Percentiles rank a stretch among this genome's conserved stretches.
Evolutionary conservation across 2,797 vertebrate species (phyloP).

Genomic region (Rhinogobio ventralis): DNA sequence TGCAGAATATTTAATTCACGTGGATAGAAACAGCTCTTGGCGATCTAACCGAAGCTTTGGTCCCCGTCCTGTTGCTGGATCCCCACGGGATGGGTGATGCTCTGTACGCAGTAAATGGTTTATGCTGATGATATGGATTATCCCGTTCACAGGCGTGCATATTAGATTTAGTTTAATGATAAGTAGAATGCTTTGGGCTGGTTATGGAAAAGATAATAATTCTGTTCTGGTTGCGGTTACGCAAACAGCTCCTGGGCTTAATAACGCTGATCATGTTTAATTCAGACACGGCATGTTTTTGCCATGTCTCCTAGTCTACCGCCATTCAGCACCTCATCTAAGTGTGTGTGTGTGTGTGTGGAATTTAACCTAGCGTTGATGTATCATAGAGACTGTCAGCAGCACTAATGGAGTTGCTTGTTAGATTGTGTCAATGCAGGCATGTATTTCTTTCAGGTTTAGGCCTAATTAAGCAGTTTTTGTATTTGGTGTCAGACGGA

Average conservation of each 20-base stretch:
- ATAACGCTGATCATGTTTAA: constrained; percentile 57
- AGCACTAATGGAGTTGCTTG: constrained; percentile 15
- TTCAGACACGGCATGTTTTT: constrained; percentile 41
- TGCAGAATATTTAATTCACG: constrained; percentile 2
- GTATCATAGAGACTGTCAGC: not conserved
- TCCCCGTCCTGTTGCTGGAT: not conserved
- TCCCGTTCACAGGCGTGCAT: not conserved
- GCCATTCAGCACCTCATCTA: not conserved
- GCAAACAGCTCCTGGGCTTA: constrained; percentile 46
- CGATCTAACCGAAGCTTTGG: not conserved
- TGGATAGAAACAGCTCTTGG: not conserved
- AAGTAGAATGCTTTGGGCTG: constrained; percentile 20
- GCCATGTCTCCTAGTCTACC: constrained; percentile 27
- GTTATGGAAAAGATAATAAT: constrained; percentile 15
- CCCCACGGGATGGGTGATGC: not conserved
- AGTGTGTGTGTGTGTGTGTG: not conserved
- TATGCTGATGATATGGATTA: constrained; percentile 28
- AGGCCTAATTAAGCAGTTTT: constrained; percentile 25
- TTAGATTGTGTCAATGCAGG: not conserved
- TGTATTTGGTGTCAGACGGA: not conserved
- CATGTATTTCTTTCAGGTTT: constrained; percentile 2
- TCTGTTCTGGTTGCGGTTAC: constrained; percentile 30
- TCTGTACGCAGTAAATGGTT: not conserved
- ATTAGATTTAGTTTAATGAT: constrained; percentile 39
- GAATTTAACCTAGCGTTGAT: constrained; percentile 1